phyloP scores from a whole-genome alignment of 2,888 invertebrate genomes.

The Anthrax anthrax region DNA sequence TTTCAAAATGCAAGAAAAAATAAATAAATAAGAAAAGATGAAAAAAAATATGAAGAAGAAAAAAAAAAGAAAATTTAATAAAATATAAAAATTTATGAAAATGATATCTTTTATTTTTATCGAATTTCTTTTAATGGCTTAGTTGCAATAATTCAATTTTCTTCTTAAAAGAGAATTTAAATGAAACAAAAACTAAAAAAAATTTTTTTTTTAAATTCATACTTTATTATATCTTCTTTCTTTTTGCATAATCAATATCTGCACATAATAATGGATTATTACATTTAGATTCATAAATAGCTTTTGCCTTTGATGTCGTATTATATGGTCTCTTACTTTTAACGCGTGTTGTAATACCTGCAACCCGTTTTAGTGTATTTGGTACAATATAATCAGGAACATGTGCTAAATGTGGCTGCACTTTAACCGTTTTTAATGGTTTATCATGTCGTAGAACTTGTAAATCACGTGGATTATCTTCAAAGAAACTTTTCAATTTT shows the following conservation, averaged over 20 bases:
- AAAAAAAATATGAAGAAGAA: not conserved
- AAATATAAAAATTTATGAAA: not conserved
- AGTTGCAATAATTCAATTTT: too few relatives aligned
- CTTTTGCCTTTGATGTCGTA: constrained; percentile 20
- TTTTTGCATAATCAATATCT: constrained; percentile 28
- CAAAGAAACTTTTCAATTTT: constrained; percentile 84
- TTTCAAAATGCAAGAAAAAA: not conserved
- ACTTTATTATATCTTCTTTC: constrained; percentile 13
- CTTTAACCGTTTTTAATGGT: constrained; percentile 67
- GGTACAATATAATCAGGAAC: constrained; percentile 90
- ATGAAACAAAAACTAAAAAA: not conserved
- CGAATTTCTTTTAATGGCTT: too few relatives aligned
- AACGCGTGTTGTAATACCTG: constrained; percentile 32
- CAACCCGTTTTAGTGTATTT: constrained; percentile 52
- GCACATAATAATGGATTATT: constrained; percentile 30
- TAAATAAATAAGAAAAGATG: not conserved
- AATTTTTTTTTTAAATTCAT: not conserved
- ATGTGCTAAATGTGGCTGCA: constrained; percentile 73
- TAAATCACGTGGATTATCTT: constrained; percentile 79
- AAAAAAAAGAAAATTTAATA: not conserved
- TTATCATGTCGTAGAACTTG: constrained; percentile 74
- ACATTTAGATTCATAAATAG: constrained; percentile 24
- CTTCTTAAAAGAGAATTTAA: too few relatives aligned
- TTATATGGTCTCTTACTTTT: constrained; percentile 7
- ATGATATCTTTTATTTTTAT: too few relatives aligned